Evolutionary conservation across 1,140 invertebrate species (phyloP).

Genomic region (Zaprionus taronus): DNA sequence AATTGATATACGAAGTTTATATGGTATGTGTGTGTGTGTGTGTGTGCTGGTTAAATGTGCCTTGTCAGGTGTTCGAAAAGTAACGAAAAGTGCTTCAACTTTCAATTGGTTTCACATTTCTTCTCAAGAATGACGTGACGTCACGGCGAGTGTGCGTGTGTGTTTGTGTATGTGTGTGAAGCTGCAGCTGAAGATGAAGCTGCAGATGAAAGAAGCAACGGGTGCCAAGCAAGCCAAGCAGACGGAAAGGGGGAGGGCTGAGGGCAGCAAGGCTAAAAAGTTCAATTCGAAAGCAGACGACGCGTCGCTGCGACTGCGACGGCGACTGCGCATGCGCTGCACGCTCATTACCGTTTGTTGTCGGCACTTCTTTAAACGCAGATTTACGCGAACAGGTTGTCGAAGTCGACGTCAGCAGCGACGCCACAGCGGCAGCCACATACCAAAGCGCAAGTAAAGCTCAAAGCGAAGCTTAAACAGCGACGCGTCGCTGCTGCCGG

Average conservation of each 20-base stretch:
- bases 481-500: slow-evolving; percentile 4
- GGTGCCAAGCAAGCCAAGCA: slow-evolving; percentile 10
- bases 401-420: slow-evolving; percentile 39
- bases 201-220: slow-evolving; percentile 19
- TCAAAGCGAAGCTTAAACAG: slow-evolving; percentile 33
- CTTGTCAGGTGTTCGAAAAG: not conserved
- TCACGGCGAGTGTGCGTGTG: slow-evolving; percentile 26
- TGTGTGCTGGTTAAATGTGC: not conserved
- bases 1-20: not conserved
- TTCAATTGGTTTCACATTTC: slow-evolving; percentile 49
- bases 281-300: slow-evolving; percentile 66
- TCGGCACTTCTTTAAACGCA: slow-evolving; percentile 76
- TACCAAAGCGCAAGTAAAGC: slow-evolving; percentile 2
- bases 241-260: not conserved
- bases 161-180: not conserved
- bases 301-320: slow-evolving; percentile 18
- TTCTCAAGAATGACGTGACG: slow-evolving; percentile 50
- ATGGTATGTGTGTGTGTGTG: not conserved
- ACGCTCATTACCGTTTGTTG: slow-evolving; percentile 74
- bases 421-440: not conserved
- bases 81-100: slow-evolving; percentile 15
- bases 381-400: slow-evolving; percentile 76
- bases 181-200: slow-evolving; percentile 24
- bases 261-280: slow-evolving; percentile 36
- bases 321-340: slow-evolving; percentile 43